phyloP scores from a whole-genome alignment of 2,888 invertebrate species.

The Emmelina monodactyla region DNA sequence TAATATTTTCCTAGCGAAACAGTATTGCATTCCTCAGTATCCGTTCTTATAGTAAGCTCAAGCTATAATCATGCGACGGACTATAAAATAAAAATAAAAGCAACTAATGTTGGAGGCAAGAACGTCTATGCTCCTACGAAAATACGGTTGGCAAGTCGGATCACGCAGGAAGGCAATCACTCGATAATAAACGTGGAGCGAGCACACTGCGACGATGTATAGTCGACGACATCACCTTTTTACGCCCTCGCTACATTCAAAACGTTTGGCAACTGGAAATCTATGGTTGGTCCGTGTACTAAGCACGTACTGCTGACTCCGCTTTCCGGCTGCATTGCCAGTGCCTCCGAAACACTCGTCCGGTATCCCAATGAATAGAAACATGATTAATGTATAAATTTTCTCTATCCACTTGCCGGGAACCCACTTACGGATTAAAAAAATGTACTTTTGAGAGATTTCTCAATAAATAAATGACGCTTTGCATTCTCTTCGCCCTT shows the following conservation, averaged over 20 bases:
- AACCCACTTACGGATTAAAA: no score
- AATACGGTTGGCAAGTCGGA: slow-evolving; percentile 50
- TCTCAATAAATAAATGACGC: slow-evolving; percentile 26
- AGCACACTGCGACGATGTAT: slow-evolving; percentile 35
- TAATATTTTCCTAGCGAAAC: slow-evolving; percentile 6
- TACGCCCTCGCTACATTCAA: no score
- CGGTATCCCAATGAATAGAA: slow-evolving; percentile 13
- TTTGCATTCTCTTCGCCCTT: slow-evolving; percentile 27
- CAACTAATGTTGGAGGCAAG: slow-evolving; percentile 36
- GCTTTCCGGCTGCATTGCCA: slow-evolving; percentile 33
- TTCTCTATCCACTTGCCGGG: slow-evolving; percentile 4
- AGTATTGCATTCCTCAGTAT: slow-evolving; percentile 14
- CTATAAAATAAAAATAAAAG: slow-evolving; percentile 41
- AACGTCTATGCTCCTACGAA: slow-evolving; percentile 37
- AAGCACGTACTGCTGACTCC: slow-evolving; percentile 47
- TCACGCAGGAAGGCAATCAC: slow-evolving; percentile 61
- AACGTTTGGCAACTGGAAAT: no score
- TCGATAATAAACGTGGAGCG: slow-evolving; percentile 58
- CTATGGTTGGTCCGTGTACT: slow-evolving; percentile 31
- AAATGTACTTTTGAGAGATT: no score
- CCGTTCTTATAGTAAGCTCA: slow-evolving; percentile 6
- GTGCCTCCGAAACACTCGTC: slow-evolving; percentile 13
- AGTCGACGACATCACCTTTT: slow-evolving; percentile 18
- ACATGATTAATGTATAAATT: slow-evolving; percentile 5
- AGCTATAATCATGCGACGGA: slow-evolving; percentile 20